A percentile compares a stretch with the other conserved stretches of the same genome.
Evolutionary conservation across 1,140 invertebrate species (phyloP).

Genomic region (Aphaenogaster floridana): DNA sequence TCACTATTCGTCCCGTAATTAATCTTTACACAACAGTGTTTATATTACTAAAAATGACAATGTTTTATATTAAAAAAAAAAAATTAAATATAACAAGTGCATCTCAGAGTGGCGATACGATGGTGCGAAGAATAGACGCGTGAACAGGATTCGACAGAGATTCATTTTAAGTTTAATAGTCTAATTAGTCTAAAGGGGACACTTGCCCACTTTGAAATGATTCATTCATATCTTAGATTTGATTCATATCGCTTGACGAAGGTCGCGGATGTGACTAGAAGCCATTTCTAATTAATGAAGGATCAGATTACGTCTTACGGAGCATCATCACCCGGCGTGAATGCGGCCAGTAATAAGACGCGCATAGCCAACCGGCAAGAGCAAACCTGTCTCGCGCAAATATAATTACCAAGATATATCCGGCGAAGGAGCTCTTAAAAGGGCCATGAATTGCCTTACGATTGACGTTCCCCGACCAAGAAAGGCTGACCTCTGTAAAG

Average conservation of each 20-base stretch:
- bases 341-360: conserved; percentile 42
- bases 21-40: not conserved
- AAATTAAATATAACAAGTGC: not conserved
- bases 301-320: not conserved
- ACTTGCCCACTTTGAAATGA: not conserved
- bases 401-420: conserved; percentile 40
- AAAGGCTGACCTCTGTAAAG: conserved; percentile 14
- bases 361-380: not conserved
- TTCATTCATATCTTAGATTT: not conserved
- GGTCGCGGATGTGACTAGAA: not conserved
- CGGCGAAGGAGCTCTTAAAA: conserved; percentile 28
- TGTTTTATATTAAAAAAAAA: not conserved
- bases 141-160: not conserved
- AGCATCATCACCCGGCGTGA: conserved; percentile 18
- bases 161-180: not conserved
- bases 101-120: not conserved
- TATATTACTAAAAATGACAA: conserved; percentile 29
- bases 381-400: conserved; percentile 28
- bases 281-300: conserved; percentile 52
- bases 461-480: not conserved
- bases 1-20: conserved; percentile 9
- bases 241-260: not conserved
- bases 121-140: not conserved
- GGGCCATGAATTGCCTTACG: not conserved
- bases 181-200: not conserved